Percentiles rank a stretch among this genome's conserved stretches.
Evolutionary conservation across 2,888 invertebrate genomes (phyloP).

Genomic region (Lypha dubia): DNA sequence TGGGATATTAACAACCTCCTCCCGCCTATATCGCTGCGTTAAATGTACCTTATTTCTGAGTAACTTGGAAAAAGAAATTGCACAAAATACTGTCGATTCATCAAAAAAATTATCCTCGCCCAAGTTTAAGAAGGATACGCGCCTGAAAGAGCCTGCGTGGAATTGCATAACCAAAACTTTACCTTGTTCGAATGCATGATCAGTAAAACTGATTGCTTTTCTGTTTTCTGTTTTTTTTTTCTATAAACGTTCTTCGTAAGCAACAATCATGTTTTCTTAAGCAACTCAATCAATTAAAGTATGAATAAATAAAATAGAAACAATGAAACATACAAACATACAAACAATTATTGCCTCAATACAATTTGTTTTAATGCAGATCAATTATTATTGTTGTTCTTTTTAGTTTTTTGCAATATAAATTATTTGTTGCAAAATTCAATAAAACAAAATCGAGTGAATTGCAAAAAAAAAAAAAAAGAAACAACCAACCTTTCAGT

Average conservation of each 20-base stretch:
- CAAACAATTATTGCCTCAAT: slow-evolving; percentile 28
- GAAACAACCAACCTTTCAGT: slow-evolving; percentile 40
- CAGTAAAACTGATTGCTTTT: background rate
- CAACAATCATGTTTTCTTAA: slow-evolving; percentile 55
- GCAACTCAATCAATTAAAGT: slow-evolving; percentile 65
- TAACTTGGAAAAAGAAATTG: too few species aligned
- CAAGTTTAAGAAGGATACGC: too few species aligned
- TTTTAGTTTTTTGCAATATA: background rate
- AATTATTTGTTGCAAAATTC: slow-evolving; percentile 48
- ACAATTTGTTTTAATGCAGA: slow-evolving; percentile 60
- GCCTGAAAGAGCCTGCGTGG: too few species aligned
- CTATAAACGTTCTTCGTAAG: background rate
- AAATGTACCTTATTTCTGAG: too few species aligned
- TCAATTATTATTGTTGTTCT: slow-evolving; percentile 49
- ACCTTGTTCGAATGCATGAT: background rate
- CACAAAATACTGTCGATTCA: too few species aligned
- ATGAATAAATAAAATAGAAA: slow-evolving; percentile 5
- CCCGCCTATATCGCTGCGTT: too few species aligned
- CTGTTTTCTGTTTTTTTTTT: background rate
- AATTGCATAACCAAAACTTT: background rate
- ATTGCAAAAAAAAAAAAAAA: too few species aligned
- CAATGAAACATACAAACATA: background rate
- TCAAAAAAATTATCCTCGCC: too few species aligned
- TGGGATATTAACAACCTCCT: too few species aligned
- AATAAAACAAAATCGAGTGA: slow-evolving; percentile 9